Base-by-base conservation (phyloP, 2,113 vertebrate species). In the Passer domesticus region DNA sequence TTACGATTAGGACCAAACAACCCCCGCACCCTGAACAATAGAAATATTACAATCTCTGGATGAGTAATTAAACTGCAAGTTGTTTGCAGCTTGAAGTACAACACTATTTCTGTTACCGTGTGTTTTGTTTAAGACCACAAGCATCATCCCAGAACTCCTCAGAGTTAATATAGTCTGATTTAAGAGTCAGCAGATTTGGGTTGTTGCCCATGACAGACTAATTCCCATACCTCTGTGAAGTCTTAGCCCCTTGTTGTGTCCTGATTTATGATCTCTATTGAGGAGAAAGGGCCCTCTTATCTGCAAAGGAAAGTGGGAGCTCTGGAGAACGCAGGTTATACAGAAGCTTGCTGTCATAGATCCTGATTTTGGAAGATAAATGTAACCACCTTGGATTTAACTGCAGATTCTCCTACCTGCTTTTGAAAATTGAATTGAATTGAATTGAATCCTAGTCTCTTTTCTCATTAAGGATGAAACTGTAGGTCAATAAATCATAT, bases 21-120 rank as follows among this genome's bases (percentile, higher is more conserved):
- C 75, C 75, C 58, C 66, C 56, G 11, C 66, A 63, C 20, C 25
- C 22, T 9, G 8, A 35, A 78, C 50, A 75, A 9, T 20, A 43
- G 33, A 50, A 76, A 59, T 60, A 18, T 31, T 41, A 18, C 11
- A 35, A 1, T 22, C 13, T 73, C 22, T 37, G 22, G 15, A 23
- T 92, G 74, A 41, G 25, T 46, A 52, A 68, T 55, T 53, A 47
- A 35, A n/a, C 33, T 63, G 23, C 27, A 28, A 3, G 9, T 82
- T 68, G 20, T 85, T 89, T 78, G 12, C 3, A 72, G 4, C 33
- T 63, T 74, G 27, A 69, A 50, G 19, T 39, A 24, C 21, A 37
- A 4, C 1, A 0, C 20, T 41, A 10, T 63, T 76, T 58, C 18
- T 81, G 12, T 66, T 77, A 6, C 2, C 3, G 2, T 23, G 27